These are phyloP conservation scores for Uropetala carovei DNA, from an alignment of 2,888 invertebrate genomes.

Conservation along the genomic window DNA sequence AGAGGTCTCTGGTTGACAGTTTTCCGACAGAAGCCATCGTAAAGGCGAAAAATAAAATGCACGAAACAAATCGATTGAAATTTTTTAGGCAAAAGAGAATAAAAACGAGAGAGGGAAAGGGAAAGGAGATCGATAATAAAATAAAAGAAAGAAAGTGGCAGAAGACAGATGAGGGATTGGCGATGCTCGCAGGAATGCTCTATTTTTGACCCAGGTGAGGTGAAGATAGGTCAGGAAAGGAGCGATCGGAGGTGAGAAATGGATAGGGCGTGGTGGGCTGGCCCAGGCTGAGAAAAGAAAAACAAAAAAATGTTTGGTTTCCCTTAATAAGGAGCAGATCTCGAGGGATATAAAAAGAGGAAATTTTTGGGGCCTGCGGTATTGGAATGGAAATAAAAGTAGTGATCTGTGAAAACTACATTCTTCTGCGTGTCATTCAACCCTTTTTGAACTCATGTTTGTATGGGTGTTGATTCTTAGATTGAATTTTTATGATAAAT, in stretches of 20 bases:
- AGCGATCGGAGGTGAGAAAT: background rate
- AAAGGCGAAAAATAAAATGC: conserved; percentile 15
- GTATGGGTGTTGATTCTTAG: background rate
- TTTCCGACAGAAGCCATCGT: background rate
- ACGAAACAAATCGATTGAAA: background rate
- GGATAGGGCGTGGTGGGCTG: background rate
- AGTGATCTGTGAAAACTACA: background rate
- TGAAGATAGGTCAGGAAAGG: background rate
- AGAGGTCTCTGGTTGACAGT: conserved; percentile 11
- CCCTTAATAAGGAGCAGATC: too few relatives aligned
- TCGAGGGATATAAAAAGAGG: background rate
- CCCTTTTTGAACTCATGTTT: background rate
- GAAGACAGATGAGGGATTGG: too few relatives aligned
- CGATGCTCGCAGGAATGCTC: too few relatives aligned
- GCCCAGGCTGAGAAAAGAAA: background rate
- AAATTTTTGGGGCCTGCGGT: background rate
- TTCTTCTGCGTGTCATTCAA: background rate
- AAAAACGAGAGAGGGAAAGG: background rate
- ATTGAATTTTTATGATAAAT: too few relatives aligned
- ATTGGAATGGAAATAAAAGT: background rate
- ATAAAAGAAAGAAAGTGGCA: too few relatives aligned
- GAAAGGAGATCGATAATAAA: background rate
- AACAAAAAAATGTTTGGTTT: background rate
- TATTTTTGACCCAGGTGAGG: background rate
- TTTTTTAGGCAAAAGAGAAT: background rate